These are phyloP conservation scores for Corynorhinus townsendii DNA, from an alignment of 2,113 vertebrate genomes.

Conservation along the genomic window DNA sequence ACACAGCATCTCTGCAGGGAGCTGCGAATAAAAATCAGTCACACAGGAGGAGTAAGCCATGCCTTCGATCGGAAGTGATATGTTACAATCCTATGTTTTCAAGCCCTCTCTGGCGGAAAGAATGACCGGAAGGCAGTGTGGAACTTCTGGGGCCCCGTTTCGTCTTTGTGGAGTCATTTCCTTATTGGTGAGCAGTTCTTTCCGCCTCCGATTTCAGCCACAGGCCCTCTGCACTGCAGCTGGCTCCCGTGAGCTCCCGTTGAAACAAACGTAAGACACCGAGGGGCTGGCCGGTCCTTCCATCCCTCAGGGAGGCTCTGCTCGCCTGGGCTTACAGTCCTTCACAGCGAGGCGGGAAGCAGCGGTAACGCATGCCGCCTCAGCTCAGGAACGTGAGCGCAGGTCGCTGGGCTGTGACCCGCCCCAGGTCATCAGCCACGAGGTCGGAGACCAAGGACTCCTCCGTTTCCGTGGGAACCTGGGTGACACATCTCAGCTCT, in stretches of 20 bases:
- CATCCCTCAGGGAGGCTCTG: not conserved
- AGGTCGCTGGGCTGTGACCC: not conserved
- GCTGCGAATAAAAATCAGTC: not conserved
- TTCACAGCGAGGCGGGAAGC: not conserved
- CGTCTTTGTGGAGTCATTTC: not conserved
- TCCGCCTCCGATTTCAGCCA: not conserved
- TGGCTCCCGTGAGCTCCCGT: not conserved
- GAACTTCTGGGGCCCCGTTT: not conserved
- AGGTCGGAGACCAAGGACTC: not conserved
- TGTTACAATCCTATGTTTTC: not conserved
- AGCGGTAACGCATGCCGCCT: not conserved
- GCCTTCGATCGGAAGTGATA: not conserved
- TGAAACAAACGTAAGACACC: not conserved
- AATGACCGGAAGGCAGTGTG: not conserved
- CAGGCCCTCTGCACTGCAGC: not conserved
- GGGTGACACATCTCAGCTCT: not conserved
- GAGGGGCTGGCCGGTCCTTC: not conserved
- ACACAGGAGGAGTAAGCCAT: not conserved
- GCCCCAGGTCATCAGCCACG: not conserved
- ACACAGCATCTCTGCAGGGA: not conserved
- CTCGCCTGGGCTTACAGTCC: not conserved
- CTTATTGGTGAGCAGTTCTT: not conserved
- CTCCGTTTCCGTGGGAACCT: not conserved
- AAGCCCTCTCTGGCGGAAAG: not conserved
- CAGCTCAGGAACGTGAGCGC: not conserved